These are phyloP conservation scores for Scleropages formosus DNA, from an alignment of 2,797 vertebrate species.

Conservation along the genomic window DNA sequence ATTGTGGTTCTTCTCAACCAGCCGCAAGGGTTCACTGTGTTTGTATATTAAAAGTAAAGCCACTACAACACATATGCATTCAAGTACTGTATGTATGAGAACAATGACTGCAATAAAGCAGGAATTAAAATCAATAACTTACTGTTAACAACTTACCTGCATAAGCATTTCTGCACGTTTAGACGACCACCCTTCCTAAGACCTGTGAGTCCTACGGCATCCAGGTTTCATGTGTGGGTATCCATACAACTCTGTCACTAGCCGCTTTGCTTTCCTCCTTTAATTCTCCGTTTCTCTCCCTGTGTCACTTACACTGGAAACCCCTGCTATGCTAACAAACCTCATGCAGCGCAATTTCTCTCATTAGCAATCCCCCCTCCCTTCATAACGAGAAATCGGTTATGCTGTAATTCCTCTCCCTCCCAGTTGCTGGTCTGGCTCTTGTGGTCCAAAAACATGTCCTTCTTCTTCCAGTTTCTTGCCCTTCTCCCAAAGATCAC, in stretches of 20 bases:
- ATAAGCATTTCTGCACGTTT: slow-evolving; percentile 30
- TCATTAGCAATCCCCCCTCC: slow-evolving; percentile 66
- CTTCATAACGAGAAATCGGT: slow-evolving; percentile 73
- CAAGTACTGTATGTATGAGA: slow-evolving; percentile 2
- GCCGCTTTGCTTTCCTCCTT: neutral
- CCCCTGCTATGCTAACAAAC: slow-evolving; percentile 12
- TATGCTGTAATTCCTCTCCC: slow-evolving; percentile 59
- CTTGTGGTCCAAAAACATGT: slow-evolving; percentile 60
- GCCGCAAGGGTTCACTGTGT: neutral
- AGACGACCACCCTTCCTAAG: slow-evolving; percentile 33
- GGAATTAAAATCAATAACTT: neutral
- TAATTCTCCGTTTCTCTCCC: slow-evolving; percentile 4
- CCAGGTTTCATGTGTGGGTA: slow-evolving; percentile 5
- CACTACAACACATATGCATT: neutral
- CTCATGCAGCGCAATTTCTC: slow-evolving; percentile 8
- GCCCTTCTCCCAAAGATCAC: slow-evolving; percentile 60
- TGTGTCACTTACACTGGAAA: slow-evolving; percentile 24
- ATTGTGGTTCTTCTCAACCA: neutral
- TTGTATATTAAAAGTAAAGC: neutral
- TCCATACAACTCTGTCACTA: neutral
- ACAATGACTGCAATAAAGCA: slow-evolving; percentile 7
- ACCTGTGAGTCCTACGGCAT: neutral
- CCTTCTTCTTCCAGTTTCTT: slow-evolving; percentile 62
- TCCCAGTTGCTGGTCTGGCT: slow-evolving; percentile 58
- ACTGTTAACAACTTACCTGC: slow-evolving; percentile 26